These are phyloP conservation scores for Drosophila atripex DNA, from an alignment of 2,888 invertebrate species.

Conservation along the genomic window DNA sequence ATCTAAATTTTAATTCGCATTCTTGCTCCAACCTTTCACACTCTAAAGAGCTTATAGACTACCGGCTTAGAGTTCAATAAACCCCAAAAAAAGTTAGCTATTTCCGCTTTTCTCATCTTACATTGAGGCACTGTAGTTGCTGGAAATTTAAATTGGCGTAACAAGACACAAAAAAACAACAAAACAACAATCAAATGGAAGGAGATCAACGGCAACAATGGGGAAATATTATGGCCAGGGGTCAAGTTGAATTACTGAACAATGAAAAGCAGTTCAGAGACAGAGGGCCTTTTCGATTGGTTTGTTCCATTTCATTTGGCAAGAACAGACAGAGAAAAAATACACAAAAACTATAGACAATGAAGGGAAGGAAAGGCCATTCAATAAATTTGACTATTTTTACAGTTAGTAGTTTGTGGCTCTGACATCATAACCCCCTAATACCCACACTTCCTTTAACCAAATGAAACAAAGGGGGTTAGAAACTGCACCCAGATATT, in stretches of 20 bases:
- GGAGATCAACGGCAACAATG: slow-evolving; percentile 15
- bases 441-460: slow-evolving; percentile 15
- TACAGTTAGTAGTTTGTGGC: slow-evolving; percentile 31
- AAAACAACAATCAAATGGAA: slow-evolving; percentile 23
- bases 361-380: slow-evolving; percentile 37
- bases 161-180: slow-evolving; percentile 52
- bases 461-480: neutral
- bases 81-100: slow-evolving; percentile 43
- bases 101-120: slow-evolving; percentile 62
- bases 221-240: slow-evolving; percentile 51
- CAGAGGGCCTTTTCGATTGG: slow-evolving; percentile 9
- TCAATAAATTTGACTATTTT: slow-evolving; percentile 56
- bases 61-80: slow-evolving; percentile 63
- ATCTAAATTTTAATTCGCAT: slow-evolving; percentile 8
- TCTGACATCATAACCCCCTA: slow-evolving; percentile 36
- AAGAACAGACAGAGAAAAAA: slow-evolving; percentile 46
- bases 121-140: slow-evolving; percentile 28
- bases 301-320: slow-evolving; percentile 73
- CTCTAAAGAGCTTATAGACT: slow-evolving; percentile 36
- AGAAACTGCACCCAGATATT: neutral
- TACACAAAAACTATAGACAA: slow-evolving; percentile 1
- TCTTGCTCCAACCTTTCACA: slow-evolving; percentile 50
- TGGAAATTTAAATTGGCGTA: slow-evolving; percentile 65
- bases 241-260: slow-evolving; percentile 67
- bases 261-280: slow-evolving; percentile 38